phyloP scores from a whole-genome alignment of 2,888 invertebrate species.

The Polydrusus pterygomalis region DNA sequence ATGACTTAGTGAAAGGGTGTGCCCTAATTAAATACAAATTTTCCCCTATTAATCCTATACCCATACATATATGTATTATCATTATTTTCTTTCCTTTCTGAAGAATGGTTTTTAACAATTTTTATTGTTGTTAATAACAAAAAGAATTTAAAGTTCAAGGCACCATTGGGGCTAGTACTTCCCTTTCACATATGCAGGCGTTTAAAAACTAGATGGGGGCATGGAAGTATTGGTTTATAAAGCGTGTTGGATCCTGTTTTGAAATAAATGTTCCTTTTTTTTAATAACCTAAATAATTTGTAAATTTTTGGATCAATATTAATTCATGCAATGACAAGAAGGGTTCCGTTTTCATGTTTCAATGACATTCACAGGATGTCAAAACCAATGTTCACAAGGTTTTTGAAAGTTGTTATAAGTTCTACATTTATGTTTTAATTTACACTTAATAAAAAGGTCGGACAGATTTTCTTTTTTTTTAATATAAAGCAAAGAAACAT shows the following conservation, averaged over 20 bases:
- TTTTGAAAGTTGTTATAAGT: too few species aligned
- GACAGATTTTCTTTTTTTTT: too few species aligned
- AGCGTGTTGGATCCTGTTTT: too few species aligned
- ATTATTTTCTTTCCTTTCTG: neutral
- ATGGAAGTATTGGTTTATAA: too few species aligned
- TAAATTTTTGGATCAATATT: too few species aligned
- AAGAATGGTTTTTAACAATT: neutral
- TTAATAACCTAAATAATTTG: too few species aligned
- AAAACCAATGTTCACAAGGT: neutral
- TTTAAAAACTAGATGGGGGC: too few species aligned
- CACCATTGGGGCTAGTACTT: neutral
- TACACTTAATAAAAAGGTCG: too few species aligned
- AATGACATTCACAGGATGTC: neutral
- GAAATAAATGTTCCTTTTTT: too few species aligned
- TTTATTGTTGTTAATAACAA: neutral
- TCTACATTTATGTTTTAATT: too few species aligned
- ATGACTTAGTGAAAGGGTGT: conserved; percentile 36
- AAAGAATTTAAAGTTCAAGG: neutral
- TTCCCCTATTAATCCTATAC: neutral
- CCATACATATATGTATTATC: neutral
- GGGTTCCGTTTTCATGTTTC: neutral
- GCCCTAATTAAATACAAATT: conserved; percentile 32
- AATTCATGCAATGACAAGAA: too few species aligned
- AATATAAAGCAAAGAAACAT: too few species aligned
- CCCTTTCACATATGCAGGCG: neutral